phyloP scores from a whole-genome alignment of 2,888 invertebrate species.

The Falcaria lacertinaria region DNA sequence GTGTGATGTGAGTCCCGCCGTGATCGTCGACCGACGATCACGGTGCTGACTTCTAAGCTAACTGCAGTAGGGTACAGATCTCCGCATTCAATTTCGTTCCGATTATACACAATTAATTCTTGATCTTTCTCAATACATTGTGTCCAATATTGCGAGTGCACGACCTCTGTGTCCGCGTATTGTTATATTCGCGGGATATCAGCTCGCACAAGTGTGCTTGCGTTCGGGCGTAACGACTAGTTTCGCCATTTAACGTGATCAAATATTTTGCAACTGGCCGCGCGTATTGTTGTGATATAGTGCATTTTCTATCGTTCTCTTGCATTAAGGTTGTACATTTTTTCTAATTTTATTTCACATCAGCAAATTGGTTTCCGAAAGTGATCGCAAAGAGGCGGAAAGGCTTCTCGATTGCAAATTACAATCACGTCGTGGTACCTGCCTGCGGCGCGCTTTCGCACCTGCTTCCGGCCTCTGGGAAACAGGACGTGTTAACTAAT shows the following conservation, averaged over 20 bases:
- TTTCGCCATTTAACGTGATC: constrained; percentile 47
- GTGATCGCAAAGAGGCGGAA: constrained; percentile 25
- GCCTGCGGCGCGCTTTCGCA: constrained; percentile 18
- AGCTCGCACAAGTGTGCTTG: constrained; percentile 17
- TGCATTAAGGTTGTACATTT: constrained; percentile 12
- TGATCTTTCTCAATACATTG: background rate
- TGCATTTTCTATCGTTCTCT: constrained; percentile 24
- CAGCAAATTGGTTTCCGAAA: constrained; percentile 25
- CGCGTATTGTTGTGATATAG: constrained; percentile 15
- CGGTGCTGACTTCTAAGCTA: too few relatives aligned
- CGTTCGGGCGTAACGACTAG: constrained; percentile 22
- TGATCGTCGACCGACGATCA: too few relatives aligned
- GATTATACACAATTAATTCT: constrained; percentile 2
- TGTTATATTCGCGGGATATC: constrained; percentile 23
- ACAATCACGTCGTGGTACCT: constrained; percentile 28
- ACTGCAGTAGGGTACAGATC: too few relatives aligned
- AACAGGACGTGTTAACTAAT: constrained; percentile 1
- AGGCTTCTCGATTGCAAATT: constrained; percentile 36
- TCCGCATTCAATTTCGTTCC: too few relatives aligned
- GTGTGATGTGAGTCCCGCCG: too few relatives aligned
- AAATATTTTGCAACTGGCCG: constrained; percentile 32
- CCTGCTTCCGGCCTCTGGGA: constrained; percentile 12
- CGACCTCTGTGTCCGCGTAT: constrained; percentile 9
- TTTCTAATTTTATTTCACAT: constrained; percentile 21
- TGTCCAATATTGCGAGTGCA: background rate